phyloP scores from a whole-genome alignment of 1,140 invertebrate genomes.

The Hycleus cichorii region DNA sequence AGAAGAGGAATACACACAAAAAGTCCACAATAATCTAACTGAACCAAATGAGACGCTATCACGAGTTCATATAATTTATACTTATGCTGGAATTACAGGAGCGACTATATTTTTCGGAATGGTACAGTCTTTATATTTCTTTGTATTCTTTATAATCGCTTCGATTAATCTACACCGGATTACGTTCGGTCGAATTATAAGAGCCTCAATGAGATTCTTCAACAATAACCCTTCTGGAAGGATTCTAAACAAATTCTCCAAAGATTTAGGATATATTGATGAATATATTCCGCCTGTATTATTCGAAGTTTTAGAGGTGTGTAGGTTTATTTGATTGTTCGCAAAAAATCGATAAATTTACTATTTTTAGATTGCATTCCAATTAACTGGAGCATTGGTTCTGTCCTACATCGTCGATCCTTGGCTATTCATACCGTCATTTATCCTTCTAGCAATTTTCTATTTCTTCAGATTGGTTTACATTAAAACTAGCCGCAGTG shows the following conservation, averaged over 20 bases:
- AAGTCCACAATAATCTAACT: conserved; percentile 12
- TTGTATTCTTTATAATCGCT: conserved; percentile 31
- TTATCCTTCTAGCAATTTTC: conserved; percentile 24
- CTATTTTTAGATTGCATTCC: conserved; percentile 18
- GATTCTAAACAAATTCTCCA: conserved; percentile 47
- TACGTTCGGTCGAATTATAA: conserved; percentile 56
- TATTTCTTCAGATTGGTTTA: conserved; percentile 24
- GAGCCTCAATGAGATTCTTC: conserved; percentile 53
- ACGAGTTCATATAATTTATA: conserved; percentile 36
- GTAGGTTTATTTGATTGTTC: neutral
- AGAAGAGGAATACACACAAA: conserved; percentile 33
- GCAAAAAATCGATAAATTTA: no score
- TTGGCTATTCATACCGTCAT: conserved; percentile 48
- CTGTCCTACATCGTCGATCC: conserved; percentile 67
- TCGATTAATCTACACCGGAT: conserved; percentile 51
- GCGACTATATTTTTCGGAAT: conserved; percentile 51
- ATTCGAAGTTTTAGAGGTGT: conserved; percentile 32
- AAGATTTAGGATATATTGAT: conserved; percentile 45
- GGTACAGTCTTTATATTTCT: conserved; percentile 29
- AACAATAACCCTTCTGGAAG: conserved; percentile 49
- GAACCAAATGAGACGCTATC: conserved; percentile 14
- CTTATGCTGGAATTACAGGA: conserved; percentile 52
- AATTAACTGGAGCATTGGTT: conserved; percentile 43
- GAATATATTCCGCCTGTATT: conserved; percentile 34
- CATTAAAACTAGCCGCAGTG: conserved; percentile 28